These are phyloP conservation scores for Acridotheres tristis DNA, from an alignment of 2,797 vertebrate genomes.

Conservation along the genomic window DNA sequence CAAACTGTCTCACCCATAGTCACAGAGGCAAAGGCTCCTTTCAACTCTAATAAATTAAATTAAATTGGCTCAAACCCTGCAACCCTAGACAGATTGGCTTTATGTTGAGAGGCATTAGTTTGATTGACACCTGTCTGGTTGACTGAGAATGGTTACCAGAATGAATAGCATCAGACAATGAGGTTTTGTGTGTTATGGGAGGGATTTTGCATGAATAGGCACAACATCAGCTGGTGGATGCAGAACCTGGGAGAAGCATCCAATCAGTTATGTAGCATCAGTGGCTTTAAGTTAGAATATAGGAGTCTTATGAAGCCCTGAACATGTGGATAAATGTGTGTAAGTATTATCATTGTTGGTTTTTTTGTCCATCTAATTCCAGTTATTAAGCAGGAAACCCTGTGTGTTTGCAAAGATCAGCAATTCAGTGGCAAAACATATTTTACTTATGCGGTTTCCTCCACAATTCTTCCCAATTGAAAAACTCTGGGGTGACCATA, in stretches of 20 bases:
- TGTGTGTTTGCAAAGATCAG: neutral
- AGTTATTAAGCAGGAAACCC: neutral
- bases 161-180: neutral
- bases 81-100: constrained; percentile 35
- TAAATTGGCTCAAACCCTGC: constrained; percentile 58
- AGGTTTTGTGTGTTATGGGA: neutral
- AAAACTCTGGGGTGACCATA: fast-evolving
- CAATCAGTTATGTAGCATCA: neutral
- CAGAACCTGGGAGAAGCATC: neutral
- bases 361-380: neutral
- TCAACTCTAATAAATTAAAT: constrained; percentile 64
- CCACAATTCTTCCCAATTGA: neutral
- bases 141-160: neutral
- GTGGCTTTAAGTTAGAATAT: neutral
- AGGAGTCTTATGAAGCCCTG: neutral
- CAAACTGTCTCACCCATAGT: constrained; percentile 52
- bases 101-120: constrained; percentile 44
- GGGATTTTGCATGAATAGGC: neutral
- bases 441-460: neutral
- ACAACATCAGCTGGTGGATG: neutral
- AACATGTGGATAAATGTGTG: neutral
- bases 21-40: constrained; percentile 55
- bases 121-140: constrained; percentile 56
- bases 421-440: neutral
- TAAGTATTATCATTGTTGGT: neutral